Evolutionary conservation across 2,113 vertebrate genomes (phyloP).

Genomic region (Columba livia): DNA sequence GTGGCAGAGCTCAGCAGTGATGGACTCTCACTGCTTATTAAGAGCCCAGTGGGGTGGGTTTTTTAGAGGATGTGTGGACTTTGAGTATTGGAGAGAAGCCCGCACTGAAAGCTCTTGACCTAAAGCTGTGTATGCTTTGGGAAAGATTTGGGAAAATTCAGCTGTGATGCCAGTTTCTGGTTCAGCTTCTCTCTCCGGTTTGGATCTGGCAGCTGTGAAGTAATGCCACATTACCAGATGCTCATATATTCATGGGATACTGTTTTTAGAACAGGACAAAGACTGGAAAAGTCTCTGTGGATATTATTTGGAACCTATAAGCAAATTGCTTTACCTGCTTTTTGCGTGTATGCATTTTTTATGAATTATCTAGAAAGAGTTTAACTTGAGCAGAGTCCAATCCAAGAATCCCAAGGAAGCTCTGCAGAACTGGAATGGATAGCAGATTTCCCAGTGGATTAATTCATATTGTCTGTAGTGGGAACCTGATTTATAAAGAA

Average conservation of each 20-base stretch:
- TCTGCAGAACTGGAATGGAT: background rate
- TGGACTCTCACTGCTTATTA: background rate
- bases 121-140: background rate
- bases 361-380: background rate
- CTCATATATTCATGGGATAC: background rate
- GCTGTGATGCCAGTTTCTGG: background rate
- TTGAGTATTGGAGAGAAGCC: background rate
- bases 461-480: background rate
- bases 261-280: background rate
- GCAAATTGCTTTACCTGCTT: background rate
- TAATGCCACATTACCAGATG: background rate
- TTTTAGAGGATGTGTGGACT: background rate
- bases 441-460: background rate
- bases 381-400: background rate
- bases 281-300: background rate
- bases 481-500: background rate
- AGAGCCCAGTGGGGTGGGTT: background rate
- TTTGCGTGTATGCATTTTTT: background rate
- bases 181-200: background rate
- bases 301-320: background rate
- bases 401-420: background rate
- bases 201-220: background rate
- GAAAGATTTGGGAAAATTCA: background rate
- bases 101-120: background rate
- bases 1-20: background rate